Percentiles rank a stretch among this genome's conserved stretches.
phyloP scores from a whole-genome alignment of 2,113 vertebrate species.

The Toxostoma redivivum region DNA sequence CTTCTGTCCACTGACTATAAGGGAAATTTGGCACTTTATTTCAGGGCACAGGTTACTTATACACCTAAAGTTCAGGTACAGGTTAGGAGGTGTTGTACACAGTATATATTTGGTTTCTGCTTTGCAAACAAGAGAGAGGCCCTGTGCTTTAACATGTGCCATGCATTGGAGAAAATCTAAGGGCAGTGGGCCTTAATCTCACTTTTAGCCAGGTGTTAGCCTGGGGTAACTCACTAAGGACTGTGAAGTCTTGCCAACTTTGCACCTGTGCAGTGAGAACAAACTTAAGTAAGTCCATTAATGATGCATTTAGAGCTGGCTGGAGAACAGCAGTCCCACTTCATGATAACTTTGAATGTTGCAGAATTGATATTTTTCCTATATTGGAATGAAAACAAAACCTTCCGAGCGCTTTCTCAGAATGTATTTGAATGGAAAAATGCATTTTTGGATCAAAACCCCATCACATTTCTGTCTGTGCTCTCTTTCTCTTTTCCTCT shows the following conservation, averaged over 20 bases:
- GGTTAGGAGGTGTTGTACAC: neutral
- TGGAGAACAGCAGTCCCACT: neutral
- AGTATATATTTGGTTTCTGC: neutral
- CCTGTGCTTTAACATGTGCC: neutral
- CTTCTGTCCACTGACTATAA: neutral
- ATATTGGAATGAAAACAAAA: conserved; percentile 23
- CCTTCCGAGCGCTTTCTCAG: neutral
- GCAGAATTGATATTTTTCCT: neutral
- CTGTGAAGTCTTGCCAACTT: conserved; percentile 30
- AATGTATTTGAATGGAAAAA: neutral
- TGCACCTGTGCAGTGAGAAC: conserved; percentile 47
- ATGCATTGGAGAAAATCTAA: neutral
- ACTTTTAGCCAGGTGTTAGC: conserved; percentile 54
- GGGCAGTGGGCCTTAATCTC: conserved; percentile 17
- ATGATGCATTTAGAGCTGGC: conserved; percentile 23
- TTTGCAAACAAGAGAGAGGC: neutral
- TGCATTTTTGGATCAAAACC: neutral
- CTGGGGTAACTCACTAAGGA: conserved; percentile 39
- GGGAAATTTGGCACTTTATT: conserved; percentile 2
- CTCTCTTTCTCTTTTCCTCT: neutral
- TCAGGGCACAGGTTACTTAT: neutral
- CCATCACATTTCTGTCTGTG: neutral
- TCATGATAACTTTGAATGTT: conserved; percentile 8
- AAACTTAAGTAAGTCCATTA: conserved; percentile 32
- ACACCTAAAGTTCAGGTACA: neutral